Base-by-base conservation (phyloP, 2,888 invertebrate species). In the Cataglyphis livida region DNA sequence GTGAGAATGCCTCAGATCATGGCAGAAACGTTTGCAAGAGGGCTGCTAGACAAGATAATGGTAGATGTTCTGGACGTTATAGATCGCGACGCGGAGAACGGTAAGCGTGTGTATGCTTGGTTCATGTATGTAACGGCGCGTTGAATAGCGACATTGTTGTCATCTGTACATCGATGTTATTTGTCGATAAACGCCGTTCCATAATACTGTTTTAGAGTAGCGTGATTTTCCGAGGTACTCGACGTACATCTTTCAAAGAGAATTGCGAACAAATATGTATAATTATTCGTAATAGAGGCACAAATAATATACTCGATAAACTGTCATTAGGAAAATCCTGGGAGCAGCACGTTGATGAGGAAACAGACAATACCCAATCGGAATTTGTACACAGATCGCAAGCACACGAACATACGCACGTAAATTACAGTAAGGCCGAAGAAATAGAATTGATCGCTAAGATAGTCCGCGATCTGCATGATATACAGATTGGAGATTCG, bases 401-500 rank as follows among this genome's bases (percentile, higher is more conserved):
- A 64, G 65, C 66, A 28, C 62, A 85, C 41, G 83, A 82, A 64
- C 38, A 25, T 10, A 44, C 68, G 12, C 41, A 32, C 25, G 18
- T 32, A 18, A 71, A 83, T 62, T 64, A 54, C 5, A 76, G 61
- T 76, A 85, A 87, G 48, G 21, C 66, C 6, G 83, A 85, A 65
- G 83, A 85, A 5, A 85, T 75, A 25, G 90, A 88, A 65, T 64
- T 84, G 38, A 88, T 91, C 25, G 86, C 84, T 9, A 88, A 86
- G 57, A 89, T 91, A 59, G 85, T 91, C 3, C 83, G 81, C 21
- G 90, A 86, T 65, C 86, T 93, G 41, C 88, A 83, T 38, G 89
- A 90, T 54, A 74, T 93, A 21, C 91, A 90, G 54, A 92, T 93
- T 41, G 93, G 93, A 5, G 93, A 93, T 73, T 88, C 88, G 0